These are phyloP conservation scores for Athripsodes cinereus DNA, from an alignment of 2,888 invertebrate genomes.

Conservation along the genomic window DNA sequence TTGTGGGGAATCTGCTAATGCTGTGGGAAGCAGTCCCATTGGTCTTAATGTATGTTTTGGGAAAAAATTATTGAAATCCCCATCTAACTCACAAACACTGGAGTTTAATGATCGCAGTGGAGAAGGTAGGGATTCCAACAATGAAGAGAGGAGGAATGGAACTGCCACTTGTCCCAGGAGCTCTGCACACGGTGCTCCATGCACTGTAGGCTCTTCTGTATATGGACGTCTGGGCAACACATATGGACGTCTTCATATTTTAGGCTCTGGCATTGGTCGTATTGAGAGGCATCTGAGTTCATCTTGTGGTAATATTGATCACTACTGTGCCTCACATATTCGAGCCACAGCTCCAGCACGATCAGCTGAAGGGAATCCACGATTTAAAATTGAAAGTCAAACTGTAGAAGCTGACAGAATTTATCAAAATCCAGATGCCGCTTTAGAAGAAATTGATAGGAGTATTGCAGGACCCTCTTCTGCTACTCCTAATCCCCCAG, in stretches of 20 bases:
- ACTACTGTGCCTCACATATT: slow-evolving; percentile 42
- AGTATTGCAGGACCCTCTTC: slow-evolving; percentile 30
- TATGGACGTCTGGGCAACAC: slow-evolving; percentile 42
- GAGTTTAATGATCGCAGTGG: slow-evolving; percentile 38
- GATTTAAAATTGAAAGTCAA: slow-evolving; percentile 35
- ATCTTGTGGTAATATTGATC: slow-evolving; percentile 57
- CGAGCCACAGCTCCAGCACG: slow-evolving; percentile 27
- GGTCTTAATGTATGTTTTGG: slow-evolving; percentile 27
- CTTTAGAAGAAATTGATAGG: slow-evolving; percentile 32
- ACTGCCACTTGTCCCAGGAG: slow-evolving; percentile 21
- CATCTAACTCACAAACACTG: slow-evolving; percentile 37
- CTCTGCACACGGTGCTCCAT: slow-evolving; percentile 25
- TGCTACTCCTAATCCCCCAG: slow-evolving; percentile 32
- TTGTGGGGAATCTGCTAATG: slow-evolving; percentile 7
- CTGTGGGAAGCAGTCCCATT: slow-evolving; percentile 11
- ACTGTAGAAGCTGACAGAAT: slow-evolving; percentile 43
- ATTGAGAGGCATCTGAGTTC: slow-evolving; percentile 58
- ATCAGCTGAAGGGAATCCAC: slow-evolving; percentile 26
- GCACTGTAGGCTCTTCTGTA: slow-evolving; percentile 18
- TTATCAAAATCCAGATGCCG: slow-evolving; percentile 37
- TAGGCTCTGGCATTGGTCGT: slow-evolving; percentile 51
- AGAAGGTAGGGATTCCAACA: slow-evolving; percentile 21
- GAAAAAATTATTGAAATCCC: slow-evolving; percentile 29
- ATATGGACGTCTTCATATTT: slow-evolving; percentile 50
- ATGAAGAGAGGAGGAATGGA: slow-evolving; percentile 21